These are phyloP conservation scores for Acrocephalus arundinaceus DNA, from an alignment of 2,113 vertebrate species.

Conservation along the genomic window DNA sequence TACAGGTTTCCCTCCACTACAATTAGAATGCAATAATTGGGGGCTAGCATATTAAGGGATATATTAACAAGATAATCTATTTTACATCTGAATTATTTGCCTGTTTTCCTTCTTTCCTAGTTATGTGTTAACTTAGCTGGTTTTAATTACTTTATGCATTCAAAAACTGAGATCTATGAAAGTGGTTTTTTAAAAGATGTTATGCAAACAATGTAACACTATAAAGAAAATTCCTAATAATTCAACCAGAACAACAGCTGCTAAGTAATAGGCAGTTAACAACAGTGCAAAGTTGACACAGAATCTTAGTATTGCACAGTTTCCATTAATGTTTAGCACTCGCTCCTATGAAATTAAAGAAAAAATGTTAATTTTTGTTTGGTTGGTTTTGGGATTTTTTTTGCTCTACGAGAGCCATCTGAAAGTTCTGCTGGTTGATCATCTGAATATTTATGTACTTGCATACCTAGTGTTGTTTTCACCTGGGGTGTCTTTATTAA, in stretches of 20 bases:
- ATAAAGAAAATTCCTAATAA: background rate
- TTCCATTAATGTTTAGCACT: background rate
- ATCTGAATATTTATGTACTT: background rate
- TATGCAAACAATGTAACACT: background rate
- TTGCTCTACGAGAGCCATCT: background rate
- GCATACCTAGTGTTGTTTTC: background rate
- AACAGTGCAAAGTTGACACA: background rate
- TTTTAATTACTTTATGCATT: background rate
- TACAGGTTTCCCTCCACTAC: conserved; percentile 56
- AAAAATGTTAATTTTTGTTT: background rate
- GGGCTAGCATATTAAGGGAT: background rate
- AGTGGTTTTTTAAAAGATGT: background rate
- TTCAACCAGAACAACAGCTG: background rate
- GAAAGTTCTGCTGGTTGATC: background rate
- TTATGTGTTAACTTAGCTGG: background rate
- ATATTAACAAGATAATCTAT: background rate
- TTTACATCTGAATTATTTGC: background rate
- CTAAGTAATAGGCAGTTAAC: background rate
- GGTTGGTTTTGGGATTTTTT: background rate
- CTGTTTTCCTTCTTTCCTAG: background rate
- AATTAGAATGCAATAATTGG: conserved; percentile 57
- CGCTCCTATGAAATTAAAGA: background rate
- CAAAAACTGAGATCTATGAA: background rate
- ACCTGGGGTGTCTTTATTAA: background rate
- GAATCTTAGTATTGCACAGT: background rate